Evolutionary conservation across 2,797 vertebrate species (phyloP).

Genomic region (Cossypha heuglini): DNA sequence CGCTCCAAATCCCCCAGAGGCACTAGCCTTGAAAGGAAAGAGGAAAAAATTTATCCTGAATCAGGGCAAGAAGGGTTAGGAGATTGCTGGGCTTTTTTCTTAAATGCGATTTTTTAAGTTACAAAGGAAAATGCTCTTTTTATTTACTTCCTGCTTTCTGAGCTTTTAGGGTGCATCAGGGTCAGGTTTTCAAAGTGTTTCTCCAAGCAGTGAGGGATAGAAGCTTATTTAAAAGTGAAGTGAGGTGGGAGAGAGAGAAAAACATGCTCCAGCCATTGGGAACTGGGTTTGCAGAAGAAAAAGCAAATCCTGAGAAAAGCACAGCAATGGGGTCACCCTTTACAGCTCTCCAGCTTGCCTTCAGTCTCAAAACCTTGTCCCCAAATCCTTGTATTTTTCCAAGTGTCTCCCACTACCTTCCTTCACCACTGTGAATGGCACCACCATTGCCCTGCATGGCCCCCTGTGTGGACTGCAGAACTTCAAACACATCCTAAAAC

Average conservation of each 20-base stretch:
- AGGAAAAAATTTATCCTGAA: not conserved
- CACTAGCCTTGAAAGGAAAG: not conserved
- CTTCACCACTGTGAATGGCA: not conserved
- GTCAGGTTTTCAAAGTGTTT: constrained; percentile 40
- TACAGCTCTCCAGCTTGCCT: not conserved
- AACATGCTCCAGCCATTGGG: not conserved
- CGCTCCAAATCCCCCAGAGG: not conserved
- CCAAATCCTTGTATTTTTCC: not conserved
- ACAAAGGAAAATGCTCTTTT: constrained; percentile 3
- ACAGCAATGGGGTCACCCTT: not conserved
- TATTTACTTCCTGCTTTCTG: constrained; percentile 43
- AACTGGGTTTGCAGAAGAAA: not conserved
- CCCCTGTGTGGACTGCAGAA: not conserved
- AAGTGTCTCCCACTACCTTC: not conserved
- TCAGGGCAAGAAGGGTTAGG: not conserved
- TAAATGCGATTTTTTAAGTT: not conserved
- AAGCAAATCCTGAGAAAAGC: not conserved
- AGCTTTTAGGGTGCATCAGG: not conserved
- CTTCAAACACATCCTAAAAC: not conserved
- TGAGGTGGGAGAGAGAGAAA: not conserved
- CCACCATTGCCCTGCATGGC: not conserved
- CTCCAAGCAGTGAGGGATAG: not conserved
- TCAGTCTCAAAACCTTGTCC: not conserved
- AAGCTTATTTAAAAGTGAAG: not conserved
- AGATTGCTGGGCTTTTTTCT: not conserved